Percentiles rank a stretch among this genome's conserved stretches.
Evolutionary conservation across 2,888 invertebrate genomes (phyloP).

Genomic region (Stictocephala bisonia): DNA sequence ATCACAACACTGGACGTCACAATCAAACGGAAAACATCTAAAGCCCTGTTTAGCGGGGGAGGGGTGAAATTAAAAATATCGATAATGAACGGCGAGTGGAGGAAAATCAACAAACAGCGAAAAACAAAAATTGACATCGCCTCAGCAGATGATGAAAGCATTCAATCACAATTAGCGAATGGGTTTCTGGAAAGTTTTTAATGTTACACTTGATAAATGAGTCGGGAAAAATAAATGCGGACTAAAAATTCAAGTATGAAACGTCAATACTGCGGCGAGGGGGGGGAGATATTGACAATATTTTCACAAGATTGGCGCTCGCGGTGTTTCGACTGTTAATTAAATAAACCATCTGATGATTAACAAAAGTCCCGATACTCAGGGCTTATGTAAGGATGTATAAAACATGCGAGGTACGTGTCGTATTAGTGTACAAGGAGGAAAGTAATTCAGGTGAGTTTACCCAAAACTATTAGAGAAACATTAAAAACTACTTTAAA

Average conservation of each 20-base stretch:
- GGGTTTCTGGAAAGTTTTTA: conserved; percentile 29
- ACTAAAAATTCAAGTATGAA: conserved; percentile 23
- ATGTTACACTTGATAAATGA: conserved; percentile 30
- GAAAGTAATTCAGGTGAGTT: no score
- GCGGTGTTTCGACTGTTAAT: no score
- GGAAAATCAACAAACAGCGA: conserved; percentile 36
- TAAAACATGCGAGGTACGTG: no score
- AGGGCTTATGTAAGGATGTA: no score
- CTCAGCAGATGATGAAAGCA: conserved; percentile 30
- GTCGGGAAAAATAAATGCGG: conserved; percentile 30
- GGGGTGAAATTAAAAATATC: conserved; percentile 36
- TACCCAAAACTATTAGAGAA: no score
- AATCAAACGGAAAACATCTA: conserved; percentile 38
- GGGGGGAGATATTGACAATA: no score
- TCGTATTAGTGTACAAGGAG: no score
- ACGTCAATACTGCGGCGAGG: conserved; percentile 27
- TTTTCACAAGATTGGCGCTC: no score
- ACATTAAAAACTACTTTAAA: no score
- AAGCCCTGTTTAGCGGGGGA: neutral
- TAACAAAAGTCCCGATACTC: no score
- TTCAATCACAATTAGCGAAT: conserved; percentile 37
- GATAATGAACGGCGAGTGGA: conserved; percentile 35
- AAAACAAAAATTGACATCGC: conserved; percentile 35
- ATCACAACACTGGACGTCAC: neutral
- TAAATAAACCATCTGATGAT: no score